A percentile compares a stretch with the other conserved stretches of the same genome.
These are phyloP conservation scores for Spodoptera littoralis DNA, from an alignment of 2,888 invertebrate genomes.

Conservation along the genomic window DNA sequence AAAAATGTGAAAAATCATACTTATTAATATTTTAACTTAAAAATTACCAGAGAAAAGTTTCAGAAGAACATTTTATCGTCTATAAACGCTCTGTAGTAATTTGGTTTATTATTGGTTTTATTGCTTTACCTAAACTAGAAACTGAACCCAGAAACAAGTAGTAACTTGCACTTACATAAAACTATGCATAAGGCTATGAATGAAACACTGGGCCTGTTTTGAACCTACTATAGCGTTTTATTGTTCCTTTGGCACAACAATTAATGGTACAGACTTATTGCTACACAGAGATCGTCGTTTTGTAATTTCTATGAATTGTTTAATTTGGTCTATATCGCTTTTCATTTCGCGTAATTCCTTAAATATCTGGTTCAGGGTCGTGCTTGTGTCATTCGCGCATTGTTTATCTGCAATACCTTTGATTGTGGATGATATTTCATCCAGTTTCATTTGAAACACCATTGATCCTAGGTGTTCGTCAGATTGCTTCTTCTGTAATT, in stretches of 20 bases:
- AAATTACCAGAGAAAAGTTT: too few species aligned
- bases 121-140: too few species aligned
- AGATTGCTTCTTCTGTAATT: conserved; percentile 69
- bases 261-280: conserved; percentile 29
- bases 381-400: background rate
- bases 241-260: conserved; percentile 3
- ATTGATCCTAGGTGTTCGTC: conserved; percentile 70
- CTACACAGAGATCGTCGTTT: conserved; percentile 11
- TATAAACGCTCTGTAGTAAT: too few species aligned
- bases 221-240: too few species aligned
- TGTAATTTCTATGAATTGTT: conserved; percentile 18
- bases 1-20: too few species aligned
- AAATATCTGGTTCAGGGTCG: conserved; percentile 18
- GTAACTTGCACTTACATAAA: too few species aligned
- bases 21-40: too few species aligned
- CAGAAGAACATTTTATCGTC: too few species aligned
- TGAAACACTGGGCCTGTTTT: too few species aligned
- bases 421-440: conserved; percentile 43
- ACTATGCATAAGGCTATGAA: too few species aligned
- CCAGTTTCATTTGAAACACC: conserved; percentile 60
- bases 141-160: too few species aligned
- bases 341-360: conserved; percentile 30
- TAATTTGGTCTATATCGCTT: conserved; percentile 29
- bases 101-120: too few species aligned
- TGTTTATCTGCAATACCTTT: conserved; percentile 38